Percentiles rank a stretch among this genome's conserved stretches.
Evolutionary conservation across 2,888 invertebrate species (phyloP).

Genomic region (Yponomeuta malinellus): DNA sequence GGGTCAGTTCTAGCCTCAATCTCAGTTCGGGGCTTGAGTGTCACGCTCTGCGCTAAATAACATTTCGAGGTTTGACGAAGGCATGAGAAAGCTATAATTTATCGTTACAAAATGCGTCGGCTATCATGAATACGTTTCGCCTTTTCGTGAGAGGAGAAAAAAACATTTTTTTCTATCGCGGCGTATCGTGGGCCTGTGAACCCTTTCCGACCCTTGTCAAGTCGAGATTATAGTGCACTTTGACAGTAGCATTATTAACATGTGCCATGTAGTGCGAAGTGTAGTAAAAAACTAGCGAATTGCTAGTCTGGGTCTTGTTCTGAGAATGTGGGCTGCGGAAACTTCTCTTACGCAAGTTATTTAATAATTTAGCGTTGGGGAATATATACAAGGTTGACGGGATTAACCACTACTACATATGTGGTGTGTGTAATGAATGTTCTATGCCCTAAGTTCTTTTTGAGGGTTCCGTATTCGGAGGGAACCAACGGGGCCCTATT

Average conservation of each 20-base stretch:
- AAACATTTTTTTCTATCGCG: background rate
- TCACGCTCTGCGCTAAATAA: background rate
- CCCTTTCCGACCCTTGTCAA: slow-evolving; percentile 59
- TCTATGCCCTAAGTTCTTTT: no score
- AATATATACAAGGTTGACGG: background rate
- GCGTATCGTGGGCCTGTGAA: slow-evolving; percentile 27
- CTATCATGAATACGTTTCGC: slow-evolving; percentile 11
- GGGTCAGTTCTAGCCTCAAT: background rate
- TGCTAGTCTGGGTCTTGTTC: slow-evolving; percentile 23
- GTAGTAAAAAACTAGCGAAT: slow-evolving; percentile 32
- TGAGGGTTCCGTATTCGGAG: no score
- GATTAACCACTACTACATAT: no score
- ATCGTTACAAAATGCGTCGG: slow-evolving; percentile 7
- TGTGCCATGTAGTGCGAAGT: slow-evolving; percentile 40
- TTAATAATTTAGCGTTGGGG: background rate
- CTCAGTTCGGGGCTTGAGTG: background rate
- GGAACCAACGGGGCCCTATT: no score
- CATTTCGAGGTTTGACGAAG: background rate
- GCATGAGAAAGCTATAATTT: slow-evolving; percentile 8
- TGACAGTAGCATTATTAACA: slow-evolving; percentile 66
- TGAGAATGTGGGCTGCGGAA: background rate
- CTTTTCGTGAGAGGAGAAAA: slow-evolving; percentile 7
- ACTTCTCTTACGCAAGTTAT: background rate
- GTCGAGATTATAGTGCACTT: slow-evolving; percentile 39
- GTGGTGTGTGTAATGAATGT: no score